phyloP scores from a whole-genome alignment of 2,113 vertebrate genomes.

The Ailurus styani region DNA sequence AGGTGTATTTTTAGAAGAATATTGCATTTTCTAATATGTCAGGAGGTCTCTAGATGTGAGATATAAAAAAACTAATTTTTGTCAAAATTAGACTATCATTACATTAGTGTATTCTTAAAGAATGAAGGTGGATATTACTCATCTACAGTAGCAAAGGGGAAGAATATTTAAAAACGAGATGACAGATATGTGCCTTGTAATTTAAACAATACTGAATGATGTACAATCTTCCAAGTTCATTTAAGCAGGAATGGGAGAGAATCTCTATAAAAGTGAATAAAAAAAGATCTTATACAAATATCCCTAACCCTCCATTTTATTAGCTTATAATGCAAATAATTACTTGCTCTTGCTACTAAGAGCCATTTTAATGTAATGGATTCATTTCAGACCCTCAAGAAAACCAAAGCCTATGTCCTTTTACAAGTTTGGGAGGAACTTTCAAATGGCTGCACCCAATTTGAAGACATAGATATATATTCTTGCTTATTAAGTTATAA shows the following conservation, averaged over 20 bases:
- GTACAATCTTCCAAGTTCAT: conserved; percentile 50
- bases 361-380: conserved; percentile 47
- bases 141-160: conserved; percentile 47
- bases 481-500: conserved; percentile 29
- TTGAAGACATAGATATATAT: not conserved
- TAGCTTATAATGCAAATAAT: conserved; percentile 58
- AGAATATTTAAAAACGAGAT: conserved; percentile 68
- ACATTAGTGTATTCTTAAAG: conserved; percentile 54
- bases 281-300: conserved; percentile 55
- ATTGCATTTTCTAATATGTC: conserved; percentile 39
- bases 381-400: conserved; percentile 45
- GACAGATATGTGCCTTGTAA: conserved; percentile 54
- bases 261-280: conserved; percentile 40
- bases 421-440: conserved; percentile 27
- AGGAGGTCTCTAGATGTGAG: conserved; percentile 5
- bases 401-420: not conserved
- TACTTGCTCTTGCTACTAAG: conserved; percentile 30
- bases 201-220: conserved; percentile 62
- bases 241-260: conserved; percentile 47
- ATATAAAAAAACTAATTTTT: conserved; percentile 37
- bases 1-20: conserved; percentile 39
- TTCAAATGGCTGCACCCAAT: not conserved
- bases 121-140: conserved; percentile 57
- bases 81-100: conserved; percentile 49
- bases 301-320: conserved; percentile 38